These are phyloP conservation scores for Acleris cristana DNA, from an alignment of 2,888 invertebrate species.

Conservation along the genomic window DNA sequence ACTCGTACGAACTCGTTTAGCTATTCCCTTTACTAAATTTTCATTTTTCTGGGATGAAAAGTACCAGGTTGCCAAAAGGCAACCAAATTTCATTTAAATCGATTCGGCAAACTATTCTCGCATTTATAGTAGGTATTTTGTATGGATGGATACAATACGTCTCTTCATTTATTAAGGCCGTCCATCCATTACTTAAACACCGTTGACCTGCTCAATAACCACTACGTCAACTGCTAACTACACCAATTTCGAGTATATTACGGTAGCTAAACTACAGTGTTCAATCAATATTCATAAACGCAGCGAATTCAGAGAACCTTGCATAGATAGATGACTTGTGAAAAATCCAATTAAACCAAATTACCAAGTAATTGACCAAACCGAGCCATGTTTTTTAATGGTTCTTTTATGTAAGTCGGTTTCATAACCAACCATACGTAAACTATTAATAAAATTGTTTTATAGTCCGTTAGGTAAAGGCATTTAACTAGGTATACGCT, in stretches of 20 bases:
- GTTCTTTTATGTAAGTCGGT: conserved; percentile 4
- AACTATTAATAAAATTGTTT: conserved; percentile 6
- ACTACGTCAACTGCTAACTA: too few species aligned
- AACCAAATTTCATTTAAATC: too few species aligned
- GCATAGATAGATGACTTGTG: conserved; percentile 26
- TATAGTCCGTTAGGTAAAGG: conserved; percentile 1
- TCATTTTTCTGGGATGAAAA: too few species aligned
- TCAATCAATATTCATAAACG: conserved; percentile 26
- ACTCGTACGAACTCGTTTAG: too few species aligned
- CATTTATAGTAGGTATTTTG: too few species aligned
- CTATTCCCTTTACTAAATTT: too few species aligned
- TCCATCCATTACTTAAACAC: neutral
- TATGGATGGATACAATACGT: too few species aligned
- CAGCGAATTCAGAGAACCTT: conserved; percentile 2
- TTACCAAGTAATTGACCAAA: conserved; percentile 10
- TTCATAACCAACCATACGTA: conserved; percentile 3
- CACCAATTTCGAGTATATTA: conserved; percentile 2
- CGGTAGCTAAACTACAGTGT: neutral
- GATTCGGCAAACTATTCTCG: too few species aligned
- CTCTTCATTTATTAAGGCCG: too few species aligned
- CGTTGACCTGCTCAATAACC: conserved; percentile 1
- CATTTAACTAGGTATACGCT: neutral
- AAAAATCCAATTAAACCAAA: conserved; percentile 21
- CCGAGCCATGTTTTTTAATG: conserved; percentile 19
- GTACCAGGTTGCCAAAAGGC: too few species aligned